Conservation (phyloP, 2,888 invertebrate genomes). For the Cacoxenus indagator region DNA sequence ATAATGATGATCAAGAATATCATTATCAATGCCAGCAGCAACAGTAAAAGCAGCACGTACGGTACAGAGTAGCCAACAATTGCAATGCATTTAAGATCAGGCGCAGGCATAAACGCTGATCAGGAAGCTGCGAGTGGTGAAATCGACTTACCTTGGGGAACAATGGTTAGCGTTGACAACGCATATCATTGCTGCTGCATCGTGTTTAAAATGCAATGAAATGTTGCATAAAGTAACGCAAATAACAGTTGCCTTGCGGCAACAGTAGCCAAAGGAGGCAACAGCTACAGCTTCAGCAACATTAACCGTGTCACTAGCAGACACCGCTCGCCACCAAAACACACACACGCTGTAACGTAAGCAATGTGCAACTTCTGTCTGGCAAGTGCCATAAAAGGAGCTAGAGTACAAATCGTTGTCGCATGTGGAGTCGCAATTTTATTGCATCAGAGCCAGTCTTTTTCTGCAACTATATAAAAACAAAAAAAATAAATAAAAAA, state of each 20-base stretch:
- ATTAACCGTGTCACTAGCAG: not conserved
- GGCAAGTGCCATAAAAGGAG: constrained; percentile 65
- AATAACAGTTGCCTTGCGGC: too few relatives aligned
- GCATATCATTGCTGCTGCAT: not conserved
- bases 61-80: not conserved
- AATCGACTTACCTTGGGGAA: not conserved
- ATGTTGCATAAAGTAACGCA: constrained; percentile 18
- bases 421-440: constrained; percentile 71
- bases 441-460: constrained; percentile 52
- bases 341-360: not conserved
- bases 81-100: constrained; percentile 2
- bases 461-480: constrained; percentile 43
- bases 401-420: constrained; percentile 71
- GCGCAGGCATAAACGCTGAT: constrained; percentile 7
- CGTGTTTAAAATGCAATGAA: constrained; percentile 20
- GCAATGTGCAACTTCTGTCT: not conserved
- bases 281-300: constrained; percentile 27
- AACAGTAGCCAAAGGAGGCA: constrained; percentile 17
- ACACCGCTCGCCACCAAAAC: not conserved
- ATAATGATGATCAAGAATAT: not conserved
- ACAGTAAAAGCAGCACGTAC: not conserved
- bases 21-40: too few relatives aligned
- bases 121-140: not conserved
- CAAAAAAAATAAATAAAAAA: constrained; percentile 25
- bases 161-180: not conserved